phyloP scores from a whole-genome alignment of 2,888 invertebrate species.

The Sesia bembeciformis region DNA sequence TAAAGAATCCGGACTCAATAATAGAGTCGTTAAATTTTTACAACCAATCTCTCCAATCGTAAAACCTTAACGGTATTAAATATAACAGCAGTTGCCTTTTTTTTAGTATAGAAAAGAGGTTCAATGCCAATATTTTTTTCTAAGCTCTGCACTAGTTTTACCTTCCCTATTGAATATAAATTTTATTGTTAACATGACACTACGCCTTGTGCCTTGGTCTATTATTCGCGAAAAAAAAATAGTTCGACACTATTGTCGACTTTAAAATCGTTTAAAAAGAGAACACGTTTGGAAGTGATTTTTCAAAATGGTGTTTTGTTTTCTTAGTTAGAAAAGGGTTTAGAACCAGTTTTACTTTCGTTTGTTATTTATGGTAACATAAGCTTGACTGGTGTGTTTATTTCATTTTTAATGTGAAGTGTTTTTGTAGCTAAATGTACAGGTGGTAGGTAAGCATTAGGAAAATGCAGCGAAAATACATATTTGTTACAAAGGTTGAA shows the following conservation, averaged over 20 bases:
- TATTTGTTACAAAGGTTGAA: too few relatives aligned
- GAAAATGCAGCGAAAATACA: neutral
- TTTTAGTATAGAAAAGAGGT: neutral
- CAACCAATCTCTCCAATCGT: slow-evolving; percentile 14
- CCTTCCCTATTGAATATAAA: slow-evolving; percentile 15
- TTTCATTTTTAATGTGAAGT: neutral
- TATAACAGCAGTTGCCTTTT: neutral
- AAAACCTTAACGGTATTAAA: slow-evolving; percentile 17
- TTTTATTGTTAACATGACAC: slow-evolving; percentile 29
- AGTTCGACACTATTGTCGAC: slow-evolving; percentile 35
- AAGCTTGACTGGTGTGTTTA: neutral
- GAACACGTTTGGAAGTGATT: slow-evolving; percentile 36
- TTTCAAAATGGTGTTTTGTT: slow-evolving; percentile 26
- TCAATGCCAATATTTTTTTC: slow-evolving; percentile 5
- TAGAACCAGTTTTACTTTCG: neutral
- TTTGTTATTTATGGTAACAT: neutral
- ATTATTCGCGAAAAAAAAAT: slow-evolving; percentile 44
- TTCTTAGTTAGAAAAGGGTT: slow-evolving; percentile 4
- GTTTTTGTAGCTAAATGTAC: neutral
- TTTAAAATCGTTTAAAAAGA: slow-evolving; percentile 26
- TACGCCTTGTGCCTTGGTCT: slow-evolving; percentile 33
- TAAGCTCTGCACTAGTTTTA: slow-evolving; percentile 7
- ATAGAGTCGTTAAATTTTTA: slow-evolving; percentile 30
- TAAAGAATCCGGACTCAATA: slow-evolving; percentile 19
- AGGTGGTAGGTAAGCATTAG: neutral